These are phyloP conservation scores for Drosophila seguyi DNA, from an alignment of 1,140 invertebrate genomes.

Conservation along the genomic window DNA sequence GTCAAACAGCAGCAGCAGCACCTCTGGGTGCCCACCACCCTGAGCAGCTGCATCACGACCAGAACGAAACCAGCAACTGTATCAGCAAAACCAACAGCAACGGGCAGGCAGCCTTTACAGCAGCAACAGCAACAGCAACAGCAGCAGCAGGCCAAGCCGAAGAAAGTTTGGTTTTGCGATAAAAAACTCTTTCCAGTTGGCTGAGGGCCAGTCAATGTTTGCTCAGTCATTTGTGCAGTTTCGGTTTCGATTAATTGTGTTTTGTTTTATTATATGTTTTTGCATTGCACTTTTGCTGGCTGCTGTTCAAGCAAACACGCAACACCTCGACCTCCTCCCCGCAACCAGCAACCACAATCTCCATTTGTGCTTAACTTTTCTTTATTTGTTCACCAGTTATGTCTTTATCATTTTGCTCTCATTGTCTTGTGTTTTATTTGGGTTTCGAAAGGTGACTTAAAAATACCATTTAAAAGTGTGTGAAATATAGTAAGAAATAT, in stretches of 20 bases:
- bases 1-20: constrained; percentile 25
- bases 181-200: constrained; percentile 83
- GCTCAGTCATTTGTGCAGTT: constrained; percentile 61
- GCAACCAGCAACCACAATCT: constrained; percentile 9
- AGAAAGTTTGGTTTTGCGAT: constrained; percentile 85
- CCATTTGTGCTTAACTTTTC: constrained; percentile 48
- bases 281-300: constrained; percentile 38
- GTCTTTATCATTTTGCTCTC: constrained; percentile 46
- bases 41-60: constrained; percentile 50
- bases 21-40: constrained; percentile 39
- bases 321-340: constrained; percentile 7
- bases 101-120: constrained; percentile 39
- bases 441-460: constrained; percentile 1
- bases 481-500: background rate
- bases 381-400: constrained; percentile 40
- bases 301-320: constrained; percentile 49
- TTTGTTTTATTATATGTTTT: constrained; percentile 33
- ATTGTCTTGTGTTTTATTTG: constrained; percentile 42
- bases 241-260: constrained; percentile 53
- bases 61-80: constrained; percentile 29
- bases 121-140: constrained; percentile 40
- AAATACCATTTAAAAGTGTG: background rate
- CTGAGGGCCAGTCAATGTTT: constrained; percentile 60
- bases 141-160: constrained; percentile 56
- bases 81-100: constrained; percentile 24